Evolutionary conservation across 2,113 vertebrate genomes (phyloP).

Genomic region (Fulmarus glacialis): DNA sequence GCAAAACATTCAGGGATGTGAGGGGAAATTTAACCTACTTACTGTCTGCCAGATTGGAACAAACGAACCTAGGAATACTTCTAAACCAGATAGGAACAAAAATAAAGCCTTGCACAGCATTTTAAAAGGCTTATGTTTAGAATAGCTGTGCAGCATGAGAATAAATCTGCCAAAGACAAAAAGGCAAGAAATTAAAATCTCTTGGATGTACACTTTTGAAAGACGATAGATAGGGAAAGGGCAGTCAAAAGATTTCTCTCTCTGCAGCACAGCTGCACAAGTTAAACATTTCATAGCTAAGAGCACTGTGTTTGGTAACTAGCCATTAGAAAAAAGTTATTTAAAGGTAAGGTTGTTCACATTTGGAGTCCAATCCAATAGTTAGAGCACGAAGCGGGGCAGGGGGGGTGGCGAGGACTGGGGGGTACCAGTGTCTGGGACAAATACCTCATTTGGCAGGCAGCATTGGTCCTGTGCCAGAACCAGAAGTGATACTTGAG

Average conservation of each 20-base stretch:
- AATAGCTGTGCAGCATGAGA: neutral
- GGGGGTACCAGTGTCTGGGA: neutral
- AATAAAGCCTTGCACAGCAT: neutral
- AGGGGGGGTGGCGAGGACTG: neutral
- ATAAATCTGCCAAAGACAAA: constrained; percentile 14
- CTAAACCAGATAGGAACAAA: neutral
- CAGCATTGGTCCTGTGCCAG: neutral
- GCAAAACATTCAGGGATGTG: neutral
- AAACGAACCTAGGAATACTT: neutral
- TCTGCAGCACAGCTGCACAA: neutral
- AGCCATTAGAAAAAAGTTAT: neutral
- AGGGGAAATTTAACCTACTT: neutral
- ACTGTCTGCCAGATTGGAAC: neutral
- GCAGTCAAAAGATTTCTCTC: neutral
- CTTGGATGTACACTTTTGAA: neutral
- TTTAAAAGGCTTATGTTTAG: neutral
- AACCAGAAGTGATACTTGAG: neutral
- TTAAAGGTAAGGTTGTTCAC: neutral
- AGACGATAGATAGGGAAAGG: neutral
- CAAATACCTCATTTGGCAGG: neutral
- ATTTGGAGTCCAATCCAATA: neutral
- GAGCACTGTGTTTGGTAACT: neutral
- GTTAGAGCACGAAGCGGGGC: neutral
- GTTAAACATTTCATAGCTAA: neutral
- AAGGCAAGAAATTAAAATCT: constrained; percentile 20